Conservation (phyloP, 1,140 invertebrate species). For the Diachasmimorpha longicaudata region DNA sequence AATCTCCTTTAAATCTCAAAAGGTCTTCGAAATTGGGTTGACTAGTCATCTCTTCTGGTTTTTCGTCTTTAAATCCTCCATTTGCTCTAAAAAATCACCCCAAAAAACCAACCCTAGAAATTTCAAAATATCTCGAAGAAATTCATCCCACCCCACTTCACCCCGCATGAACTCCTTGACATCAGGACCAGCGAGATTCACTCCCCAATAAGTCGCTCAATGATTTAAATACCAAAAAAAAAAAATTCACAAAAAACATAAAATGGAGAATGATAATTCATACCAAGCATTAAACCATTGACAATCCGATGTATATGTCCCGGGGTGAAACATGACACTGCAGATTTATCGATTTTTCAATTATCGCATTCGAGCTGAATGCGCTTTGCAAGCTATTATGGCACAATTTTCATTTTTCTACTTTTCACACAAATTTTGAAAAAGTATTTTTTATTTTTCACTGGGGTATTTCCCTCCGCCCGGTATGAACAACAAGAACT, state of each 20-base stretch:
- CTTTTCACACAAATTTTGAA: neutral
- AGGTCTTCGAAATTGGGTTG: too few relatives aligned
- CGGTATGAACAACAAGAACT: neutral
- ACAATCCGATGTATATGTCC: conserved; percentile 13
- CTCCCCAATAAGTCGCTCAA: too few relatives aligned
- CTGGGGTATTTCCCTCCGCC: neutral
- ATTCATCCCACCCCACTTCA: too few relatives aligned
- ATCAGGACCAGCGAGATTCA: too few relatives aligned
- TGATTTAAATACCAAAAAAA: neutral
- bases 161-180: too few relatives aligned
- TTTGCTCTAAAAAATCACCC: too few relatives aligned
- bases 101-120: too few relatives aligned
- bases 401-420: conserved; percentile 5
- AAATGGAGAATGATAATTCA: neutral
- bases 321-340: neutral
- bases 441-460: neutral
- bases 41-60: too few relatives aligned
- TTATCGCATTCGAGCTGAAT: conserved; percentile 7
- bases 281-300: conserved; percentile 15
- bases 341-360: conserved; percentile 4
- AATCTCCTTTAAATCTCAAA: too few relatives aligned
- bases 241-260: neutral
- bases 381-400: neutral
- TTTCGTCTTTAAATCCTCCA: too few relatives aligned
- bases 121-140: too few relatives aligned